Percentiles rank a stretch among this genome's conserved stretches.
Evolutionary conservation across 2,113 vertebrate species (phyloP).

Genomic region (Macrotis lagotis): DNA sequence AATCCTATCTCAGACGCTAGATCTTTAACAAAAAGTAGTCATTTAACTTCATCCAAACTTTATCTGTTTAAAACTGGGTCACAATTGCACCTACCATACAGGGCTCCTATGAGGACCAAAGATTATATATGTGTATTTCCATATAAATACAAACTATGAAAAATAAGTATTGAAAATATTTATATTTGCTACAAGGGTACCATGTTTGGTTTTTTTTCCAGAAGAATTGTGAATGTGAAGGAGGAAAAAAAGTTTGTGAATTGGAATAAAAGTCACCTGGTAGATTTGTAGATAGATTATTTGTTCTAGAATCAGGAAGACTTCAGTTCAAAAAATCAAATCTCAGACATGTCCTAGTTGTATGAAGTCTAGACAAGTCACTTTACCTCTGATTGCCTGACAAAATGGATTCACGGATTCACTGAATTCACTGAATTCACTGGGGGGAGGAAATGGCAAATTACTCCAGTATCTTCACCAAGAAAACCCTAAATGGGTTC

Average conservation of each 20-base stretch:
- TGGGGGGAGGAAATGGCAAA: not conserved
- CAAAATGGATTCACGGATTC: not conserved
- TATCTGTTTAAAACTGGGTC: not conserved
- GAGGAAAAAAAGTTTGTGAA: not conserved
- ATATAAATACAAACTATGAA: not conserved
- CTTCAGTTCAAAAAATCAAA: not conserved
- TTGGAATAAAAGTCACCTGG: not conserved
- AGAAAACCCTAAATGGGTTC: not conserved
- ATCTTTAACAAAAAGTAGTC: not conserved
- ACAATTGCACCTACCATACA: not conserved
- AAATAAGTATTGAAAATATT: not conserved
- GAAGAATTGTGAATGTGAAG: not conserved
- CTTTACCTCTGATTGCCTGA: not conserved
- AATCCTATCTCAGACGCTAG: not conserved
- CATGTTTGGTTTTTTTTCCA: not conserved
- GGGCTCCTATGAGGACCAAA: not conserved
- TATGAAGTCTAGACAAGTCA: not conserved
- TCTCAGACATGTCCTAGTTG: not conserved
- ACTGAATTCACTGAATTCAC: not conserved
- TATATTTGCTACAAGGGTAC: not conserved
- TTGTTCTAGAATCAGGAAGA: not conserved
- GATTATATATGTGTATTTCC: not conserved
- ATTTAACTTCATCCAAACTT: not conserved
- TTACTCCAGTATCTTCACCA: not conserved
- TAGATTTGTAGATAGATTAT: not conserved